Evolutionary conservation across 2,888 invertebrate species (phyloP).

Genomic region (Troglohyphantes excavatus): DNA sequence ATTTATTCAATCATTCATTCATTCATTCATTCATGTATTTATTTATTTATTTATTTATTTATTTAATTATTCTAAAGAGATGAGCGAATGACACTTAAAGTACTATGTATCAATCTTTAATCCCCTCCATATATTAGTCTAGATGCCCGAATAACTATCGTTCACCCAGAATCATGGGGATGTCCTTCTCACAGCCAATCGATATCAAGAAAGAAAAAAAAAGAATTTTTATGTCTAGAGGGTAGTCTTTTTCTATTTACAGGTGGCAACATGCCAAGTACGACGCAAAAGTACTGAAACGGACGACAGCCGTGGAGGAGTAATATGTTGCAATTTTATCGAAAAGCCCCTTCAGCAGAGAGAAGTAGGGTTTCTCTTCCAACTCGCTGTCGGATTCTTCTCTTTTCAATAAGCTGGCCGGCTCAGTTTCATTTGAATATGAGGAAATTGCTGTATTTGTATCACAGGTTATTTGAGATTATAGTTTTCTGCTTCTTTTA

Average conservation of each 20-base stretch:
- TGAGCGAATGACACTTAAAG: too few species aligned
- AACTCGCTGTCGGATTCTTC: background rate
- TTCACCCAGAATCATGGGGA: background rate
- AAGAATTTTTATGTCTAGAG: constrained; percentile 8
- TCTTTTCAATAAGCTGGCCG: background rate
- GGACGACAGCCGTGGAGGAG: background rate
- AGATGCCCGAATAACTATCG: background rate
- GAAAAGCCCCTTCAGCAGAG: constrained; percentile 11
- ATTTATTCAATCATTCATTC: too few species aligned
- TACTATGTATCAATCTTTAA: too few species aligned
- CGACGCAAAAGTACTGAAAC: background rate
- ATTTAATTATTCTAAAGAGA: too few species aligned
- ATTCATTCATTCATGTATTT: too few species aligned
- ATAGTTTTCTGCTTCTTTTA: too few species aligned
- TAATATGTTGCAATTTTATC: constrained; percentile 35
- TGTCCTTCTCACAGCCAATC: constrained; percentile 22
- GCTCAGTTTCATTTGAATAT: background rate
- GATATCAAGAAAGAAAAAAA: background rate
- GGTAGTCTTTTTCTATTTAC: constrained; percentile 35
- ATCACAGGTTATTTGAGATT: background rate
- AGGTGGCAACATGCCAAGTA: constrained; percentile 55
- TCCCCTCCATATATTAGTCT: too few species aligned
- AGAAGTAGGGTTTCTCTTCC: background rate
- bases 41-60: too few species aligned
- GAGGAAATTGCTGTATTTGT: background rate